A percentile compares a stretch with the other conserved stretches of the same genome.
phyloP scores from a whole-genome alignment of 2,113 vertebrate species.

The Paracanthobrama guichenoti region DNA sequence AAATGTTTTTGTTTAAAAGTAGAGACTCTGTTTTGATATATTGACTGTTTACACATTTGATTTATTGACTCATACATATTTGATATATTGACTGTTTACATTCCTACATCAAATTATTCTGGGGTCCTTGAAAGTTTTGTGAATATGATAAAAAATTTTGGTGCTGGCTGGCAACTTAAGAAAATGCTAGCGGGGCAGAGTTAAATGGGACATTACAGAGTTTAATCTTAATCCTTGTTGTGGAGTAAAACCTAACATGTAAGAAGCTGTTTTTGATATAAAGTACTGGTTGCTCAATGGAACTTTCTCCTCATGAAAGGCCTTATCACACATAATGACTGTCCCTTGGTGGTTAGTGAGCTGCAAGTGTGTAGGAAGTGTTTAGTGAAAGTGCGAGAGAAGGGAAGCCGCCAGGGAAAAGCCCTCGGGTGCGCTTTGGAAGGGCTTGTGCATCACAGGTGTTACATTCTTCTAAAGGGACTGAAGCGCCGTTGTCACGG shows the following conservation, averaged over 20 bases:
- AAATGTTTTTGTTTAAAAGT: too few species aligned
- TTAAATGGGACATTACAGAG: not conserved
- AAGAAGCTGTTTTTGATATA: not conserved
- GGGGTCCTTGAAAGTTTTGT: too few species aligned
- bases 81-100: too few species aligned
- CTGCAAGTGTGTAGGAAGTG: not conserved
- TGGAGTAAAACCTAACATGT: not conserved
- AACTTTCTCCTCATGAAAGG: not conserved
- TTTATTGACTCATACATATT: too few species aligned
- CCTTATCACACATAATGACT: not conserved
- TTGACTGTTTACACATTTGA: too few species aligned
- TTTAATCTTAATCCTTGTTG: not conserved
- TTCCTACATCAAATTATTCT: too few species aligned
- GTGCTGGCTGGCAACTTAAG: too few species aligned
- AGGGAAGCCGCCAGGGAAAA: slow-evolving; percentile 38
- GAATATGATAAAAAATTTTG: too few species aligned
- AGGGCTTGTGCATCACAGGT: slow-evolving; percentile 39
- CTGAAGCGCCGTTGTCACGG: slow-evolving; percentile 36
- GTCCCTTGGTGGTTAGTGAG: slow-evolving; percentile 4
- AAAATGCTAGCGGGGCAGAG: too few species aligned
- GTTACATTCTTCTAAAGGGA: not conserved
- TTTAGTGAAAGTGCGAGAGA: slow-evolving; percentile 17
- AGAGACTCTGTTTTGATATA: too few species aligned
- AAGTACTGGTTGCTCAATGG: not conserved
- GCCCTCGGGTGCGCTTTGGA: slow-evolving; percentile 34